Evolutionary conservation across 1,140 invertebrate genomes (phyloP).

Genomic region (Littorina saxatilis): DNA sequence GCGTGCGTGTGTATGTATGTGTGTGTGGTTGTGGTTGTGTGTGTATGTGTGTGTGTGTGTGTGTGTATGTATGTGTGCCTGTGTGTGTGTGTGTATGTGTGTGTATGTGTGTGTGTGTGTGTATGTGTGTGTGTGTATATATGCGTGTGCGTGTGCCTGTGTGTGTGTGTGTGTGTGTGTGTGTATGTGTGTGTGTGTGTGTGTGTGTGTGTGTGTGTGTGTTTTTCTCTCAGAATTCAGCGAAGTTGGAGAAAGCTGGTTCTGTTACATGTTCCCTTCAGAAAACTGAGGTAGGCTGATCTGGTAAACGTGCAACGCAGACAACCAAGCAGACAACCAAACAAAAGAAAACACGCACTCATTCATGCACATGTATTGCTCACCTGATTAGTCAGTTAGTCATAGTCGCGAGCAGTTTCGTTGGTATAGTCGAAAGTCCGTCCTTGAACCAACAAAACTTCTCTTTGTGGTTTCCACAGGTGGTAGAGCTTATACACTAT

Average conservation of each 20-base stretch:
- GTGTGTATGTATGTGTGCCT: not conserved
- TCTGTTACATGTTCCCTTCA: not conserved
- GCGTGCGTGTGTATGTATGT: slow-evolving; percentile 8
- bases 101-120: not conserved
- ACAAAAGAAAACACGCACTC: not conserved
- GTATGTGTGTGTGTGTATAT: not conserved
- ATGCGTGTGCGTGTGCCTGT: slow-evolving; percentile 5
- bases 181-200: slow-evolving; percentile 23
- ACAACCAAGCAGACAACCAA: not conserved
- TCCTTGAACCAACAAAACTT: no score
- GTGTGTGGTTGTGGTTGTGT: not conserved
- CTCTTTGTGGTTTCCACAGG: no score
- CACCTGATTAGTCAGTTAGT: no score
- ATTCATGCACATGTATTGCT: no score
- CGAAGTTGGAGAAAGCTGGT: not conserved
- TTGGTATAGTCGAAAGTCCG: no score
- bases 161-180: slow-evolving; percentile 25
- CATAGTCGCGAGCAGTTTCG: no score
- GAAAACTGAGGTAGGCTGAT: not conserved
- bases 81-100: not conserved
- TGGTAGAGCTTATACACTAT: no score
- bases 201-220: slow-evolving; percentile 20
- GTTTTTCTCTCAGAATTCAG: no score
- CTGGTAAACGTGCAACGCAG: not conserved
- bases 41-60: not conserved